Percentiles rank a stretch among this genome's conserved stretches.
phyloP scores from a whole-genome alignment of 2,888 invertebrate genomes.

The Stenolophus ochropezus region DNA sequence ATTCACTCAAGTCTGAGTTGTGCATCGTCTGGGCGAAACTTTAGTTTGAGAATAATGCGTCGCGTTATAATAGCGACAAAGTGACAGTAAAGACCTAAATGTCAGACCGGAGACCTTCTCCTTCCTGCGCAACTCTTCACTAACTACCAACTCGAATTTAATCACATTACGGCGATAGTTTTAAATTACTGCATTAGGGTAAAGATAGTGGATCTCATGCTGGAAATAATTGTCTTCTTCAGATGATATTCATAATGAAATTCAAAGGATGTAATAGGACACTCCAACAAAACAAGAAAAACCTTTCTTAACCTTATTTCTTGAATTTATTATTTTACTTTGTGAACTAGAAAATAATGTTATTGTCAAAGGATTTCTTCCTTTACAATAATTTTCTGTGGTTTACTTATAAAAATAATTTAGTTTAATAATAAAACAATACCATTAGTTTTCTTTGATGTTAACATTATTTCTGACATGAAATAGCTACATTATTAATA shows the following conservation, averaged over 20 bases:
- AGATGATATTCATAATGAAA: not conserved
- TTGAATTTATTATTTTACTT: too few species aligned
- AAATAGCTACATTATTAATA: too few species aligned
- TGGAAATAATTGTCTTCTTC: not conserved
- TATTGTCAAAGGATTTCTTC: too few species aligned
- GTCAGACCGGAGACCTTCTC: slow-evolving; percentile 2
- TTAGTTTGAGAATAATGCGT: slow-evolving; percentile 19
- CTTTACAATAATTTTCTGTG: too few species aligned
- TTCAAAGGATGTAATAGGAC: not conserved
- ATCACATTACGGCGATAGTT: slow-evolving; percentile 10
- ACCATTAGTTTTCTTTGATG: too few species aligned
- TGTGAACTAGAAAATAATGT: too few species aligned
- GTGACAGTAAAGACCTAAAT: slow-evolving; percentile 26
- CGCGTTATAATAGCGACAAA: slow-evolving; percentile 23
- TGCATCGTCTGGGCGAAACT: slow-evolving; percentile 30
- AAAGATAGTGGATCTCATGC: not conserved
- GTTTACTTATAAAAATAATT: too few species aligned
- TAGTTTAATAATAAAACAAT: too few species aligned
- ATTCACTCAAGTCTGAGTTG: slow-evolving; percentile 24
- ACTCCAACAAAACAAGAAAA: not conserved
- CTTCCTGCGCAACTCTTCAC: not conserved
- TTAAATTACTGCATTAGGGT: slow-evolving; percentile 16
- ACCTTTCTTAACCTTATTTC: not conserved
- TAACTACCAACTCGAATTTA: slow-evolving; percentile 5
- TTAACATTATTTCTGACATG: too few species aligned